A percentile compares a stretch with the other conserved stretches of the same genome.
These are phyloP conservation scores for Gisinianus flammeolus DNA, from an alignment of 2,888 invertebrate species.

Conservation along the genomic window DNA sequence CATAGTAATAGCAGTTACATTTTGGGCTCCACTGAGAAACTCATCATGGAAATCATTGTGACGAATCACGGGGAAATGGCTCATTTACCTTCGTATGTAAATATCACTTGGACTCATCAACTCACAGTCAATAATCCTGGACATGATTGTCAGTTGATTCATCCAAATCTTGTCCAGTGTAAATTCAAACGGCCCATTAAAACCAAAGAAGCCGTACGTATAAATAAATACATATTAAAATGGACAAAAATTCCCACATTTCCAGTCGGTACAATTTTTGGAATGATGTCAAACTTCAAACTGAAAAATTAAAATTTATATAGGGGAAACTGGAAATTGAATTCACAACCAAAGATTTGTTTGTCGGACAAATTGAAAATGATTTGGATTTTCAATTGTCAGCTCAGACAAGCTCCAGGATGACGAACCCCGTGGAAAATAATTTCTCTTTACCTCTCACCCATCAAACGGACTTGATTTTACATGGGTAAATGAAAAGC, in stretches of 20 bases:
- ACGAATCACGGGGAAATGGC: neutral
- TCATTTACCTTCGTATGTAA: neutral
- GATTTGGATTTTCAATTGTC: neutral
- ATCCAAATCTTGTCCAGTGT: neutral
- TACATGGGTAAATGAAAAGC: neutral
- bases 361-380: neutral
- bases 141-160: neutral
- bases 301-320: too few relatives aligned
- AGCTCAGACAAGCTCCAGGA: neutral
- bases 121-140: neutral
- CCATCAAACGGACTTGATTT: neutral
- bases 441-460: neutral
- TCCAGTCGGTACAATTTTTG: too few relatives aligned
- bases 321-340: neutral
- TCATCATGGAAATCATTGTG: neutral
- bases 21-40: neutral
- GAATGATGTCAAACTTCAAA: too few relatives aligned
- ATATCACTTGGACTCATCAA: neutral
- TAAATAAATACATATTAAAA: too few relatives aligned
- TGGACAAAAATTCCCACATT: too few relatives aligned
- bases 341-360: neutral
- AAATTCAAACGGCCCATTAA: neutral
- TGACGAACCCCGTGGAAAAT: neutral
- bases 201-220: neutral
- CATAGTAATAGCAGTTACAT: neutral